Conservation (phyloP, 35 echinoderm and acorn worm genomes). For the Strongylocentrotus purpuratus region DNA sequence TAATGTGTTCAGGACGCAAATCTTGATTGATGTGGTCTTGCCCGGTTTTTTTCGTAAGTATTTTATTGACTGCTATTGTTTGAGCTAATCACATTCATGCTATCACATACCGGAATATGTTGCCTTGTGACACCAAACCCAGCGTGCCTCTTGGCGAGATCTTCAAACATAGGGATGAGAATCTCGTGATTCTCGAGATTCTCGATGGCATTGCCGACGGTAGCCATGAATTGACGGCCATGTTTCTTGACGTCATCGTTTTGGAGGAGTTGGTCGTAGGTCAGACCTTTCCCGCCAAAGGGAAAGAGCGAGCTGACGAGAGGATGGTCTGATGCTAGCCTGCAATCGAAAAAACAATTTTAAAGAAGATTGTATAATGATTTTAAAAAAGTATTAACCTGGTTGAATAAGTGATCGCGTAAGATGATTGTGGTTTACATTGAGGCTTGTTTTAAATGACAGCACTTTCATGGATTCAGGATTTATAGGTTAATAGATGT, state of each 20-base stretch:
- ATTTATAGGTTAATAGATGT: neutral
- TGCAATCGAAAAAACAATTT: neutral
- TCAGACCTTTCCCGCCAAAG: neutral
- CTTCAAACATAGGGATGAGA: neutral
- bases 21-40: neutral
- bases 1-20: no score
- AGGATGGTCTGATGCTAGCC: neutral
- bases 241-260: neutral
- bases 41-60: neutral
- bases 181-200: conserved; percentile 36
- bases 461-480: neutral
- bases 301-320: neutral
- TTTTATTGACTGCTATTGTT: neutral
- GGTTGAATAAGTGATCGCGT: no score
- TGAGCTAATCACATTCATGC: neutral
- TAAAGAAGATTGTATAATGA: neutral
- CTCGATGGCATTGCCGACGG: neutral
- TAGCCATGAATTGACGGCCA: neutral
- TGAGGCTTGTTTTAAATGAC: neutral
- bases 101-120: neutral
- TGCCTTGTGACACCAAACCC: conserved; percentile 32
- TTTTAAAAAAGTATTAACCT: no score
- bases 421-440: no score
- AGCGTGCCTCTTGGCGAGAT: conserved; percentile 32
- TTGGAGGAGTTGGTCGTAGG: conserved; percentile 2